phyloP scores from a whole-genome alignment of 1,140 invertebrate species.

The Cephus cinctus region DNA sequence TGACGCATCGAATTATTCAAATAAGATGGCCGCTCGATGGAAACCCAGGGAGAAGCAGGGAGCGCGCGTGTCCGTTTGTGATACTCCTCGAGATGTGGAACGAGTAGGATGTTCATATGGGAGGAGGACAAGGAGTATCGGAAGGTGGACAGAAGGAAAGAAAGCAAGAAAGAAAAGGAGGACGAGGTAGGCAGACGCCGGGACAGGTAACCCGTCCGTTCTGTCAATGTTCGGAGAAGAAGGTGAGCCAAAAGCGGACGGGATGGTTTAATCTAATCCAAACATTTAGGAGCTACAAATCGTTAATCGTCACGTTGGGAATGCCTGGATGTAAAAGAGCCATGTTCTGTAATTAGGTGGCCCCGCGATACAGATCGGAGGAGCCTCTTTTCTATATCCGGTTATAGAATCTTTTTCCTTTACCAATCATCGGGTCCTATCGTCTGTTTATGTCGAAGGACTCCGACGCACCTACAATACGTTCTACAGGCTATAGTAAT shows the following conservation, averaged over 20 bases:
- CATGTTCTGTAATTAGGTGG: slow-evolving; percentile 35
- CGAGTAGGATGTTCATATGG: background rate
- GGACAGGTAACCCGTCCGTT: slow-evolving; percentile 2
- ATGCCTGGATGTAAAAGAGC: slow-evolving; percentile 16
- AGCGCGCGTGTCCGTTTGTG: background rate
- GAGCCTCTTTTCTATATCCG: too few relatives aligned
- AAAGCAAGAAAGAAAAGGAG: background rate
- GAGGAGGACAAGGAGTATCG: background rate
- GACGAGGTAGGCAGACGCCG: background rate
- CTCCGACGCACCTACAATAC: too few relatives aligned
- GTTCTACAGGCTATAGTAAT: too few relatives aligned
- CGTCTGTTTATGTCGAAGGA: too few relatives aligned
- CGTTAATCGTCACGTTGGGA: slow-evolving; percentile 45
- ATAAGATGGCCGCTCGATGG: slow-evolving; percentile 16
- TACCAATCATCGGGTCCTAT: too few relatives aligned
- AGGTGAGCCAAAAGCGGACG: background rate
- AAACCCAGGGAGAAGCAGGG: background rate
- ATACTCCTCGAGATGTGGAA: slow-evolving; percentile 10
- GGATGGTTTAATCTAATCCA: slow-evolving; percentile 32
- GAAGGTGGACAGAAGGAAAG: slow-evolving; percentile 1
- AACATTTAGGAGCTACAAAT: slow-evolving; percentile 40
- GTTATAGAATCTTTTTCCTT: too few relatives aligned
- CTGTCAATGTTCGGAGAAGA: slow-evolving; percentile 7
- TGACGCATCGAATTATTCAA: slow-evolving; percentile 35
- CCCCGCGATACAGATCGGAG: slow-evolving; percentile 33